Conservation (phyloP, 2,888 invertebrate genomes). For the Caradrina clavipalpis region DNA sequence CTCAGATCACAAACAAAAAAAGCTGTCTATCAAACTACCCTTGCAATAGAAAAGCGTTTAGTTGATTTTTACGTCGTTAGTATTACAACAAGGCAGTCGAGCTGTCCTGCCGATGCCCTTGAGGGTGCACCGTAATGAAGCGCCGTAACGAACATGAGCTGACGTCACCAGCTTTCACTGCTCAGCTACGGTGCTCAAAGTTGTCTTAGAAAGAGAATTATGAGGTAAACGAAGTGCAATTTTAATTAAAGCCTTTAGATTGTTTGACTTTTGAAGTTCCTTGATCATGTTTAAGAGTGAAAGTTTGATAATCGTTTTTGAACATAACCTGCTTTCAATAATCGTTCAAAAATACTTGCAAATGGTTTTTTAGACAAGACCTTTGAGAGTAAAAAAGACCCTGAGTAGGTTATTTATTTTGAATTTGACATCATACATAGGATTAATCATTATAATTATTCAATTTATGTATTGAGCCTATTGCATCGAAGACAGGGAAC, state of each 20-base stretch:
- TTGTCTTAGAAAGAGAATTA: constrained; percentile 43
- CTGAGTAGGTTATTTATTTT: no score
- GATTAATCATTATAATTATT: no score
- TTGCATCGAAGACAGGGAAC: no score
- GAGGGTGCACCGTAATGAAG: constrained; percentile 82
- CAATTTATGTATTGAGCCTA: no score
- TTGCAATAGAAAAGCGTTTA: constrained; percentile 29
- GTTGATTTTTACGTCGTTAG: constrained; percentile 53
- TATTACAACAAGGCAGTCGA: constrained; percentile 45
- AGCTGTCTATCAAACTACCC: background rate
- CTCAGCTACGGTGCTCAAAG: constrained; percentile 71
- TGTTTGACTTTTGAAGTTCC: background rate
- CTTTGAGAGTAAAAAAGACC: no score
- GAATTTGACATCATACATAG: no score
- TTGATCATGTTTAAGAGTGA: background rate
- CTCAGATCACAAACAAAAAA: constrained; percentile 2
- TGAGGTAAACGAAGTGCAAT: constrained; percentile 14
- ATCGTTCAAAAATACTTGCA: no score
- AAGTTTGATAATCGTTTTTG: background rate
- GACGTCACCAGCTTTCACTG: constrained; percentile 84
- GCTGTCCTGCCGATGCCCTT: constrained; percentile 68
- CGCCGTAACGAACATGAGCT: constrained; percentile 83
- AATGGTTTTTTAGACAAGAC: no score
- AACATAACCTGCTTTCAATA: background rate
- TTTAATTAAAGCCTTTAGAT: constrained; percentile 1